These are phyloP conservation scores for Ataeniobius toweri DNA, from an alignment of 2,797 vertebrate genomes.

Conservation along the genomic window DNA sequence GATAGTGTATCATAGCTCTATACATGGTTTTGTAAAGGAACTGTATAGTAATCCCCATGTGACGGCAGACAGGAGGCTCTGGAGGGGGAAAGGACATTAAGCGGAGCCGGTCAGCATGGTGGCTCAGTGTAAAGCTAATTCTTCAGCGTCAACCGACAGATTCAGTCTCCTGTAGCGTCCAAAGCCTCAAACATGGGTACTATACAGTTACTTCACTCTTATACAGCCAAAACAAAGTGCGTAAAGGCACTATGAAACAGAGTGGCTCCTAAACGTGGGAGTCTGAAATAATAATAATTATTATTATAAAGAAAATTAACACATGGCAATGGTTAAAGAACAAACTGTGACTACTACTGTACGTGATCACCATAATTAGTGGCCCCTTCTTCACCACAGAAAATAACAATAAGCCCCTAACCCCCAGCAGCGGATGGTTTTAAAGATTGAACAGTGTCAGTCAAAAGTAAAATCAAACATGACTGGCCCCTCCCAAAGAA, in stretches of 20 bases:
- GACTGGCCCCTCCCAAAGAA: constrained; percentile 22
- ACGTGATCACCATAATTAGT: constrained; percentile 66
- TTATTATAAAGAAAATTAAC: constrained; percentile 35
- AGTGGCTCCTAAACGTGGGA: constrained; percentile 72
- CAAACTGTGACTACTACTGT: constrained; percentile 52
- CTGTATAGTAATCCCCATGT: constrained; percentile 68
- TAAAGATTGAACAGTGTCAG: constrained; percentile 66
- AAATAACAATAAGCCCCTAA: constrained; percentile 65
- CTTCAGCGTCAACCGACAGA: constrained; percentile 14
- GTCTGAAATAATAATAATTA: constrained; percentile 57
- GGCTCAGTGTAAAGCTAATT: constrained; percentile 53
- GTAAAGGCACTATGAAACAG: constrained; percentile 81
- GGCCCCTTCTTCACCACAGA: constrained; percentile 67
- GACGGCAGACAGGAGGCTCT: constrained; percentile 59
- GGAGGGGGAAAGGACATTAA: constrained; percentile 42
- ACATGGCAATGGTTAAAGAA: constrained; percentile 61
- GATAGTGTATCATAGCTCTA: constrained; percentile 69
- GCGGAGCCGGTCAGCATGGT: constrained; percentile 33
- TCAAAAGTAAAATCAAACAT: constrained; percentile 50
- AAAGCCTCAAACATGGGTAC: constrained; percentile 53
- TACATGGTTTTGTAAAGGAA: constrained; percentile 71
- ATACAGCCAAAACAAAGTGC: constrained; percentile 77
- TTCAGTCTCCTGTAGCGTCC: constrained; percentile 37
- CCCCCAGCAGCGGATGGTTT: constrained; percentile 73
- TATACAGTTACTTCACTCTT: constrained; percentile 68